Evolutionary conservation across 2,888 invertebrate species (phyloP), one percentile per base, ranked within the genome.

Genomic region (Calliopum simillimum): DNA sequence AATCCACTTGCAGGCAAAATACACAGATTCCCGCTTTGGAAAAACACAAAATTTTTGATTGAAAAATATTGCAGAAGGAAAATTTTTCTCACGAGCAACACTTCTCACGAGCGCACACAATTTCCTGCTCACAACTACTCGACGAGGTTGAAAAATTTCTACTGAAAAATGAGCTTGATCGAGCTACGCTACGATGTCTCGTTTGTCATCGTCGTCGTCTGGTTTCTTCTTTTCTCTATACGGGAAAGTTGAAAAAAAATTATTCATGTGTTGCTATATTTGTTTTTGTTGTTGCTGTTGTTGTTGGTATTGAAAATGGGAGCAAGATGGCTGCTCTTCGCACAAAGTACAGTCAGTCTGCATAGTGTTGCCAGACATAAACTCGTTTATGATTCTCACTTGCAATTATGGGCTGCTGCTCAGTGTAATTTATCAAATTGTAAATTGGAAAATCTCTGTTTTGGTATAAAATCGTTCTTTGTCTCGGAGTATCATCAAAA

Each of bases 101-200:
- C 63, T 75, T 76, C 77, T 77, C 79, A 74, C 76, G 73, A 75
- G 75, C 70, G 76, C 74, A 68, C 74, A 69, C 63, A 63, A 67
- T 73, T 71, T 74, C 73, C 77, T 64, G 64, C 78, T 77, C 78
- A 76, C 78, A 77, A 77, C 80, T 79, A 76, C 84, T 82, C 84
- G 81, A 77, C 76, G 79, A 81, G 81, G 83, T 82, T 81, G 84
- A 79, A 84, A 80, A 79, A 76, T 79, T 81, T 78, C 81, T 80
- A 82, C 81, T 84, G 81, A 82, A 80, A 76, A 78, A 61, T 78
- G 77, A 77, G 77, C 81, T 82, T 79, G 81, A 82, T 82, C 81
- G 78, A 79, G 79, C 80, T 81, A 79, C 79, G 80, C 76, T 79
- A 76, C 76, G 16, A 43, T 46, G 61, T 59, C n/a, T 70, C 65